Percentiles rank a stretch among this genome's conserved stretches.
Evolutionary conservation across 2,797 vertebrate species (phyloP).

Genomic region (Labroides dimidiatus): DNA sequence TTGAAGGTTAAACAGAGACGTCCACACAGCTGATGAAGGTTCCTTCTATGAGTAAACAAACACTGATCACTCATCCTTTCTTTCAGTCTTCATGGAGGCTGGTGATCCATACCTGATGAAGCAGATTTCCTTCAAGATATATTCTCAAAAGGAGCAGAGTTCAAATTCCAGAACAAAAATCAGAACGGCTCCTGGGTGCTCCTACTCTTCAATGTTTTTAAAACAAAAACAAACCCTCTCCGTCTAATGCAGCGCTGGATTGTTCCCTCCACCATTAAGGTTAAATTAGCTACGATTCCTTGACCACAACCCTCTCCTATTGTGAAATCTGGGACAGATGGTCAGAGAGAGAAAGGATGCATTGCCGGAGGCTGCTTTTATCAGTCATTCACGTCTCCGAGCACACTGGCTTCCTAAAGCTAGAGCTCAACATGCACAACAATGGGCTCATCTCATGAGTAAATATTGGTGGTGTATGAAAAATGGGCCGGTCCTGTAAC

Average conservation of each 20-base stretch:
- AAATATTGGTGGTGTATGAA: conserved; percentile 4
- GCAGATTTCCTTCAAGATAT: neutral
- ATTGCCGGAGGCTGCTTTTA: conserved; percentile 77
- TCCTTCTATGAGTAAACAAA: no score
- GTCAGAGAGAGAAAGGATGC: conserved; percentile 62
- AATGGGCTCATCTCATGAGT: conserved; percentile 29
- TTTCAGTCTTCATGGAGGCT: neutral
- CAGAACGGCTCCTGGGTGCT: conserved; percentile 36
- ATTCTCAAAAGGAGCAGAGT: neutral
- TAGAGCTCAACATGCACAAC: conserved; percentile 33
- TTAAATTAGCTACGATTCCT: conserved; percentile 81
- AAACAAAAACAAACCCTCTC: conserved; percentile 41
- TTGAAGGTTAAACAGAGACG: conserved; percentile 39
- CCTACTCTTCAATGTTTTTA: conserved; percentile 21
- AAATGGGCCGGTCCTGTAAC: conserved; percentile 1
- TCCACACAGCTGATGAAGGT: neutral
- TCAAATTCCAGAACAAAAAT: neutral
- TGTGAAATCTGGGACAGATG: conserved; percentile 83
- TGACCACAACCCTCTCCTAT: conserved; percentile 72
- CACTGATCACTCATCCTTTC: no score
- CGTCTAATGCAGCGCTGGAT: conserved; percentile 47
- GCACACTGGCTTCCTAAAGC: conserved; percentile 38
- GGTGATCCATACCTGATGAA: neutral
- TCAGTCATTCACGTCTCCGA: conserved; percentile 46
- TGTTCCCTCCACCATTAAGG: conserved; percentile 72